Base-by-base conservation (phyloP, 53 echinoderm and acorn worm genomes). In the Holothuria scabra region DNA sequence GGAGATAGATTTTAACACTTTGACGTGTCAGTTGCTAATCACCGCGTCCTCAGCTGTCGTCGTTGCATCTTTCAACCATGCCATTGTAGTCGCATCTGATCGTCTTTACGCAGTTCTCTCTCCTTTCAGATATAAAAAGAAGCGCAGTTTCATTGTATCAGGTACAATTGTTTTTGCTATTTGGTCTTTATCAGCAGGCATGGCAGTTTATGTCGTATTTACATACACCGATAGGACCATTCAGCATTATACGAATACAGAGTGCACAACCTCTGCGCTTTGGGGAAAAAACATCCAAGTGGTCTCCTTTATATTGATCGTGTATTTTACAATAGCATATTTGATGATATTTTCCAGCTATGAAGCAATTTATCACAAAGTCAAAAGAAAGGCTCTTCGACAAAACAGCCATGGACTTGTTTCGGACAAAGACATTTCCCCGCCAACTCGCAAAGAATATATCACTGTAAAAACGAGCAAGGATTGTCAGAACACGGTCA, bases 101-200 rank as follows among this genome's bases (percentile, higher is more conserved):
- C 31, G 69, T 22, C 69, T 69, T 41, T 69, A 69, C 13, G 69
- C 69, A 3, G 69, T 69, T 11, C 13, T 69, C 6, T 69, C 18
- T 10, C 69, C 69, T 34, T 69, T 69, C 41, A 32, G 16, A 0
- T 69, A 69, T 32, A 69, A 69, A 38, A 69, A 13, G 35, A 69
- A 34, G 14, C 34, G 34, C 35, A 33, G 35, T 11, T 6, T n/a
- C 12, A 9, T 34, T 4, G 22, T 29, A 69, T 35, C 69, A 11
- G 35, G 8, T 34, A 32, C 31, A 4, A 35, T 69, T 41, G n/a
- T 69, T 2, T 19, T 21, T 10, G 69, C 16, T 21, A 69, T 69
- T 69, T 69, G 69, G 69, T 32, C n/a, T 34, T 38, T 30, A 41
- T 69, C 69, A 22, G 32, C 13, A 10, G 22, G 18, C 35, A 33